Conservation (phyloP, 2,797 vertebrate species). For the Cyclopterus lumpus region DNA sequence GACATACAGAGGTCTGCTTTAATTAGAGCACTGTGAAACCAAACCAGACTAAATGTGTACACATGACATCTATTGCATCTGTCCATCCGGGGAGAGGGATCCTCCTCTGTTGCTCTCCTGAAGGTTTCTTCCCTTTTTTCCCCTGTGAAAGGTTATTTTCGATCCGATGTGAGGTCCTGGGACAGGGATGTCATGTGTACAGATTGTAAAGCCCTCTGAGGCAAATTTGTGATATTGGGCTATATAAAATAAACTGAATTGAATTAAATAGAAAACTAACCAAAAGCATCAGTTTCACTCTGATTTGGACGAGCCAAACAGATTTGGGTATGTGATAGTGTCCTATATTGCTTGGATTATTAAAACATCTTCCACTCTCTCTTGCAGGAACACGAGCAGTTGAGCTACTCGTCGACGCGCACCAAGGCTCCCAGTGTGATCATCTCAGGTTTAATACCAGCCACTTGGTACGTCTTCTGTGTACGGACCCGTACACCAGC, state of each 20-base stretch:
- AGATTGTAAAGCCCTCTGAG: too few species aligned
- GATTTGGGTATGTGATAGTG: background rate
- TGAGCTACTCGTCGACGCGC: conserved; percentile 95
- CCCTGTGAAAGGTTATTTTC: too few species aligned
- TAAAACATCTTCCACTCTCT: background rate
- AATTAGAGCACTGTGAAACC: background rate
- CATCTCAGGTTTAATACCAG: conserved; percentile 92
- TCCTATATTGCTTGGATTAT: background rate
- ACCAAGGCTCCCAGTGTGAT: conserved; percentile 95
- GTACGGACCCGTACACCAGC: conserved; percentile 89
- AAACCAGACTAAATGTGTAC: background rate
- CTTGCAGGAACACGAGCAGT: conserved; percentile 91
- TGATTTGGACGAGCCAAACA: background rate
- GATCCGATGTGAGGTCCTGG: too few species aligned
- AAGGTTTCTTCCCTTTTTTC: too few species aligned
- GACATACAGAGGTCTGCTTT: background rate
- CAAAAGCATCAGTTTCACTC: background rate
- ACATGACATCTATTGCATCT: too few species aligned
- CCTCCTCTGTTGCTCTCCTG: too few species aligned
- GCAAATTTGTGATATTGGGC: too few species aligned
- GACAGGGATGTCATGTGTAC: too few species aligned
- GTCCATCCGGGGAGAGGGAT: too few species aligned
- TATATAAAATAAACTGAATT: too few species aligned
- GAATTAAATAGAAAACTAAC: background rate
- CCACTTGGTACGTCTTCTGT: conserved; percentile 95